Evolutionary conservation across 1,140 invertebrate genomes (phyloP).

Genomic region (Lamellibrachia luymesi): DNA sequence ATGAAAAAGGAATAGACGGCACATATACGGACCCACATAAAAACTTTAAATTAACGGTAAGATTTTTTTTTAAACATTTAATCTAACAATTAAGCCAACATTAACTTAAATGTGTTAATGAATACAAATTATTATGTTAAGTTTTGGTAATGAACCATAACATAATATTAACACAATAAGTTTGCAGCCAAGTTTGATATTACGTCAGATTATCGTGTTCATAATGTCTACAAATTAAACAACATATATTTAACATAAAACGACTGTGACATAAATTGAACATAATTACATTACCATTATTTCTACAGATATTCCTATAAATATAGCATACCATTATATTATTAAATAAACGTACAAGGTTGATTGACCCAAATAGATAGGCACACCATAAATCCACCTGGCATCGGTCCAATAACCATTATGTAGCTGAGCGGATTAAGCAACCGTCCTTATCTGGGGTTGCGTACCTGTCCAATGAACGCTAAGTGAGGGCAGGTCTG

Average conservation of each 20-base stretch:
- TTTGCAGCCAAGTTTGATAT: neutral
- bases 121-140: neutral
- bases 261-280: neutral
- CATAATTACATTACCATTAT: neutral
- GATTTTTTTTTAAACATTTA: neutral
- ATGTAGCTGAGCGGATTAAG: neutral
- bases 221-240: neutral
- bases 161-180: neutral
- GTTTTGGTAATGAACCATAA: neutral
- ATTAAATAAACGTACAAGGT: neutral
- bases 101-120: neutral
- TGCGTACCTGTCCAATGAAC: slow-evolving; percentile 22
- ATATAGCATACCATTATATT: neutral
- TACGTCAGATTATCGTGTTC: too few relatives aligned
- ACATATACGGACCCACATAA: too few relatives aligned
- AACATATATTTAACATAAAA: neutral
- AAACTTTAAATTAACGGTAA: too few relatives aligned
- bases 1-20: too few relatives aligned
- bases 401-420: neutral
- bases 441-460: slow-evolving; percentile 23
- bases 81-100: neutral
- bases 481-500: slow-evolving; percentile 22
- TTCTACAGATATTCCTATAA: neutral
- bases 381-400: neutral
- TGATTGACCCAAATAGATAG: neutral